phyloP scores from a whole-genome alignment of 37 sponge, comb jelly and placozoan species.

The Cliona cf. orientalis region DNA sequence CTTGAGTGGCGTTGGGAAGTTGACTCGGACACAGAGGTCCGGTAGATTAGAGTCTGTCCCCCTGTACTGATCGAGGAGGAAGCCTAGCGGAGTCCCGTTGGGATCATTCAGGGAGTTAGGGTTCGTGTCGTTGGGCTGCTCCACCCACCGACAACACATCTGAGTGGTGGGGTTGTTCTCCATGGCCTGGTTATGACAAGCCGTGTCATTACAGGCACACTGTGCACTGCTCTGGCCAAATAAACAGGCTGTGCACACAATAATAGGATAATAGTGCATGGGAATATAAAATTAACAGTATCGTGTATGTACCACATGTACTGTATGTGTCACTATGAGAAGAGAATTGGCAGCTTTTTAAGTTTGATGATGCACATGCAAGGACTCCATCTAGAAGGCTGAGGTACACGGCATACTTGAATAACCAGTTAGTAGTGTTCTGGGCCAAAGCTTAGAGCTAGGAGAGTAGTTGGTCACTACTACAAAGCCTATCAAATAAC shows the following conservation, averaged over 20 bases:
- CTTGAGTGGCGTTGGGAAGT: neutral
- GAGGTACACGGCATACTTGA: no score
- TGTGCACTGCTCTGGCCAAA: neutral
- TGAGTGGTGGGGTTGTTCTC: neutral
- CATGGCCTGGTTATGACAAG: neutral
- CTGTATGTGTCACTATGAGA: no score
- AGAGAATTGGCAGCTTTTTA: no score
- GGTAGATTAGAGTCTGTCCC: neutral
- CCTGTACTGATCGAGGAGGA: neutral
- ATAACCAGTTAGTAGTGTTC: no score
- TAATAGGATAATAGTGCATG: neutral
- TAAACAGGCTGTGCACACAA: neutral
- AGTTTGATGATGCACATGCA: no score
- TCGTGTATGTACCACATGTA: neutral
- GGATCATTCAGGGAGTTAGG: neutral
- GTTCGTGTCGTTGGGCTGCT: neutral
- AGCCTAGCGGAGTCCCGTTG: conserved; percentile 26
- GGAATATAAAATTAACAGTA: no score
- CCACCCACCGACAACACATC: conserved; percentile 1
- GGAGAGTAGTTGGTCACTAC: no score
- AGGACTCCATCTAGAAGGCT: no score
- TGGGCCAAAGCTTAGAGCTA: no score
- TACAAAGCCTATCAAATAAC: no score
- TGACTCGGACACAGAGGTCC: conserved; percentile 25
- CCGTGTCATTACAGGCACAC: neutral